phyloP scores from a whole-genome alignment of 1,140 invertebrate genomes.

The Drosophila tani region DNA sequence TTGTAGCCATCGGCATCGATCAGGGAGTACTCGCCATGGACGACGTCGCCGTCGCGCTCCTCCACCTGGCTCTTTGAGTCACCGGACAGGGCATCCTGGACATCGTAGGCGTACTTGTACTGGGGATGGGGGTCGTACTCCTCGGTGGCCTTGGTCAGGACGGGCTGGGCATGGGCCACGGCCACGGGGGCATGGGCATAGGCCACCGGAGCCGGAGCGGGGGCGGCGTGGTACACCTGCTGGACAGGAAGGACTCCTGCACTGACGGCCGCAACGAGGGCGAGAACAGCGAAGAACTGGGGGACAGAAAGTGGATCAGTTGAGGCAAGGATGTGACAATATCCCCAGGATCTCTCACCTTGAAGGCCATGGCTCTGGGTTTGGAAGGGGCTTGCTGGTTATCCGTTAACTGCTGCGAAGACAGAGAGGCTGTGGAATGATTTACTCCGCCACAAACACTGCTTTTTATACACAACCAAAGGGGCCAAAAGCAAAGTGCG shows the following conservation, averaged over 20 bases:
- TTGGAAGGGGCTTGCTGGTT: constrained; percentile 38
- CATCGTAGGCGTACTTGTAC: constrained; percentile 85
- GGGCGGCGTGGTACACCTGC: constrained; percentile 67
- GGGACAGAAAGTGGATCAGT: background rate
- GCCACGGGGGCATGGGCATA: constrained; percentile 57
- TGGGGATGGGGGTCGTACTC: constrained; percentile 85
- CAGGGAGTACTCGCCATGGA: constrained; percentile 83
- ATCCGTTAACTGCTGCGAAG: constrained; percentile 57
- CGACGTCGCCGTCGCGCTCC: constrained; percentile 87
- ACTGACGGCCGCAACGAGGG: constrained; percentile 65
- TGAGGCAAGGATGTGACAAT: background rate
- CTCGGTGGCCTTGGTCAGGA: constrained; percentile 67
- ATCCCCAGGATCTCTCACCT: constrained; percentile 45
- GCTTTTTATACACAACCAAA: constrained; percentile 63
- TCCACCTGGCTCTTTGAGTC: constrained; percentile 87
- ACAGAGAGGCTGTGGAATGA: constrained; percentile 72
- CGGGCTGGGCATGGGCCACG: constrained; percentile 64
- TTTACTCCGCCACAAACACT: constrained; percentile 51
- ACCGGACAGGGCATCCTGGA: constrained; percentile 86
- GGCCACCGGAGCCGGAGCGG: constrained; percentile 48
- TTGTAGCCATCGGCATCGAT: constrained; percentile 81
- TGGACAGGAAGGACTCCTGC: constrained; percentile 68
- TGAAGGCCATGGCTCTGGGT: constrained; percentile 71
- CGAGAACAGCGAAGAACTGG: constrained; percentile 69
- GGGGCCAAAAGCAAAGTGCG: constrained; percentile 25